Percentiles rank a stretch among this genome's conserved stretches.
Evolutionary conservation across 2,797 vertebrate genomes (phyloP).

Genomic region (Limosa lapponica): DNA sequence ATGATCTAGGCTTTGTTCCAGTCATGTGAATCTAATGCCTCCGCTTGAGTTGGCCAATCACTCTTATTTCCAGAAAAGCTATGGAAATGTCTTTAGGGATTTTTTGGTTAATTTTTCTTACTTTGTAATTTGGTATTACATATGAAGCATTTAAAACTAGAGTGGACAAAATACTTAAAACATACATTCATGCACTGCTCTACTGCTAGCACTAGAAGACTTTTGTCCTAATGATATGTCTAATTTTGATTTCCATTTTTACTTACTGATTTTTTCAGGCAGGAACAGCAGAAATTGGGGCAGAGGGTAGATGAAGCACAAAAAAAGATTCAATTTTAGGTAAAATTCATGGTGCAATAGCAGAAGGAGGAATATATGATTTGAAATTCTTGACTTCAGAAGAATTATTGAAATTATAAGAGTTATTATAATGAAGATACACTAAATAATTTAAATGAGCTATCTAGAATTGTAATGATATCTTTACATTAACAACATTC

Average conservation of each 20-base stretch:
- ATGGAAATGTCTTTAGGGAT: neutral
- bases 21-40: neutral
- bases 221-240: neutral
- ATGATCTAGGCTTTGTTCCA: neutral
- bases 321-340: neutral
- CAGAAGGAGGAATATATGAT: neutral
- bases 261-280: neutral
- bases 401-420: neutral
- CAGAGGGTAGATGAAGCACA: neutral
- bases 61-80: neutral
- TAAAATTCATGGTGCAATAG: neutral
- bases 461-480: neutral
- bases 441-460: neutral
- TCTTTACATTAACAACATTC: neutral
- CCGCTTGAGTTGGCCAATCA: neutral
- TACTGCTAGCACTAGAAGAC: neutral
- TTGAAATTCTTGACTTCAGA: neutral
- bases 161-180: neutral
- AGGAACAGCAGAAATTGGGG: neutral
- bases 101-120: neutral
- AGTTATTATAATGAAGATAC: neutral
- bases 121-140: neutral
- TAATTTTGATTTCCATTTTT: neutral
- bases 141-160: neutral
- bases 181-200: neutral